phyloP scores from a whole-genome alignment of 2,113 vertebrate species.

The Merops nubicus region DNA sequence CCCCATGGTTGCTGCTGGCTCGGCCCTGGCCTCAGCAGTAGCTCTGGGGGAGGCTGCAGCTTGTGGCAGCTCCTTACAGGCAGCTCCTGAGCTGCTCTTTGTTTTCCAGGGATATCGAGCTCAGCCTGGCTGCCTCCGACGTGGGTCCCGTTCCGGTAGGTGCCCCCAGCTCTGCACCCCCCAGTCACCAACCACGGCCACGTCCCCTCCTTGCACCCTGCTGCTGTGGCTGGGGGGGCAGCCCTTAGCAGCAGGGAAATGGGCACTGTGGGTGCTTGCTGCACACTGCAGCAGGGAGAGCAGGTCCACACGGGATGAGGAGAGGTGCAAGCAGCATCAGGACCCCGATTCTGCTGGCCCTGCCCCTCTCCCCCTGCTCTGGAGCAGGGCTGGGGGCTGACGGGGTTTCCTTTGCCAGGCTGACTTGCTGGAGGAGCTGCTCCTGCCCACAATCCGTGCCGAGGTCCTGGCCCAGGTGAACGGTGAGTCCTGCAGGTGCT shows the following conservation, averaged over 20 bases:
- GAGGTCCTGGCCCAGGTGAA: conserved; percentile 5
- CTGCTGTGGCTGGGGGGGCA: background rate
- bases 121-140: conserved; percentile 39
- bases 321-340: background rate
- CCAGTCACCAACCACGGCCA: accelerated
- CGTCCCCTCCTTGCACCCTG: accelerated
- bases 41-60: too few relatives aligned
- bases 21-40: accelerated
- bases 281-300: background rate
- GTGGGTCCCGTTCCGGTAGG: conserved; percentile 48
- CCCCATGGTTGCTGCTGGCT: accelerated
- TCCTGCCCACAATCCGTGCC: background rate
- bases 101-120: background rate
- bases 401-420: background rate
- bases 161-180: background rate
- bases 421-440: conserved; percentile 11
- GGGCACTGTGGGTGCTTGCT: background rate
- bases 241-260: accelerated
- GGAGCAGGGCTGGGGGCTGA: accelerated
- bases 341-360: background rate
- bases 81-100: background rate
- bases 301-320: accelerated
- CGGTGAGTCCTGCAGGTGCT: background rate
- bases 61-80: background rate
- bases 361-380: background rate